These are phyloP conservation scores for Microchrysa polita DNA, from an alignment of 2,888 invertebrate species.

Conservation along the genomic window DNA sequence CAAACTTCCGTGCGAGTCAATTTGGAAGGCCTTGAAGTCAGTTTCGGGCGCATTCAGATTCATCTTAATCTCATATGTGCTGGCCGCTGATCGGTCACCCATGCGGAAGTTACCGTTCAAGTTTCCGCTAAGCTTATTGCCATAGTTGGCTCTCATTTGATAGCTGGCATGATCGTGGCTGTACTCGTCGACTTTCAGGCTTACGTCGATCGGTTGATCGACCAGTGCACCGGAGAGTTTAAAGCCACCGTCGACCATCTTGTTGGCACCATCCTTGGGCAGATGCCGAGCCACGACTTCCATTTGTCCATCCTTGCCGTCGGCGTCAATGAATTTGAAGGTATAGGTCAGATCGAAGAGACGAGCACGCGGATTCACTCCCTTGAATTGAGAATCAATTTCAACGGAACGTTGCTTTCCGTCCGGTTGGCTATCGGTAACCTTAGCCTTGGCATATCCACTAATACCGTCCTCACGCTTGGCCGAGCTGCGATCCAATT, in stretches of 20 bases:
- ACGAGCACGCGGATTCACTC: slow-evolving; percentile 63
- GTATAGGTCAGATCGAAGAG: slow-evolving; percentile 63
- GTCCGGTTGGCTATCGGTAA: slow-evolving; percentile 60
- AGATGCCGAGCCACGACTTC: slow-evolving; percentile 62
- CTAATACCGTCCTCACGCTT: slow-evolving; percentile 64
- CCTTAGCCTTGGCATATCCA: slow-evolving; percentile 65
- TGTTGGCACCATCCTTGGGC: slow-evolving; percentile 56
- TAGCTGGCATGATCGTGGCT: slow-evolving; percentile 59
- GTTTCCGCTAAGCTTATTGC: slow-evolving; percentile 63
- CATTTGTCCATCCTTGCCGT: slow-evolving; percentile 65
- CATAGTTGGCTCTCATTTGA: slow-evolving; percentile 65
- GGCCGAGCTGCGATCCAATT: slow-evolving; percentile 62
- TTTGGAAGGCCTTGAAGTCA: slow-evolving; percentile 64
- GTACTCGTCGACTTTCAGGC: slow-evolving; percentile 57
- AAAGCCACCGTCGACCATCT: slow-evolving; percentile 54
- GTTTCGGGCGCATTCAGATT: slow-evolving; percentile 69
- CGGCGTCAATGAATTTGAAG: slow-evolving; percentile 64
- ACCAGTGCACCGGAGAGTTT: slow-evolving; percentile 59
- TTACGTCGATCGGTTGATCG: slow-evolving; percentile 58
- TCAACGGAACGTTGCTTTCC: slow-evolving; percentile 61
- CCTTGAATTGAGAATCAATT: slow-evolving; percentile 60
- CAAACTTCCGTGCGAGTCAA: slow-evolving; percentile 60
- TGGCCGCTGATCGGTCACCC: slow-evolving; percentile 62
- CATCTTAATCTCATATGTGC: slow-evolving; percentile 65
- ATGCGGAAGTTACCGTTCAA: slow-evolving; percentile 64